Evolutionary conservation across 1,140 invertebrate genomes (phyloP), one percentile per base, ranked within the genome.

Genomic region (Lordiphosa mommai): DNA sequence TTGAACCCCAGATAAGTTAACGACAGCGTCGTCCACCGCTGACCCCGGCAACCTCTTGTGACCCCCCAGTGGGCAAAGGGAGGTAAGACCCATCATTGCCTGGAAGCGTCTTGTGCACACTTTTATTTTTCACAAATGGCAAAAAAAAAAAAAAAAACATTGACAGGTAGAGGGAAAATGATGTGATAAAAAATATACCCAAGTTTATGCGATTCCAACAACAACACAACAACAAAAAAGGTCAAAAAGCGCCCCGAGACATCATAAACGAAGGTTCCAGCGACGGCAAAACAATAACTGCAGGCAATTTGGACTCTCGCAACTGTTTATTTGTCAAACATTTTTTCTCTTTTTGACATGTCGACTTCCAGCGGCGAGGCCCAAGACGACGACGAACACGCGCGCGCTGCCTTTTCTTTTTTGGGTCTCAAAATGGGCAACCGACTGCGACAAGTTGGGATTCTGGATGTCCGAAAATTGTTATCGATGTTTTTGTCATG

Each of bases 401-500:
- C 67, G 76, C 71, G 72, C 67, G 76, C 71, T 65, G 37, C 40
- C 43, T 52, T 77, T 67, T 52, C 48, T 63, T 52, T 38, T 32
- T 48, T 50, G 20, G 12, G 36, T 34, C 40, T 13, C 47, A 46
- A 74, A 74, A 57, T 72, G 74, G 70, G 58, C 72, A 76, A 58
- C 61, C 72, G 43, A 73, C 65, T 69, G 70, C 33, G 66, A 73
- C 46, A 58, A 61, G 56, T 57, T 51, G 57, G 43, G 36, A 49
- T 53, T 61, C 52, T 34, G 41, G 60, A 66, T 71, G 77, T 68
- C 67, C 67, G 67, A 84, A 77, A 84, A 72, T 77, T 72, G 72
- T 82, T 84, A 82, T 82, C 77, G 77, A 82, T 82, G 77, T 82
- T 82, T 82, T 82, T 82, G 76, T 82, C 76, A 82, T 82, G 76